Percentiles rank a stretch among this genome's conserved stretches.
phyloP scores from a whole-genome alignment of 2,797 vertebrate genomes.

The Lepus oiostolus region DNA sequence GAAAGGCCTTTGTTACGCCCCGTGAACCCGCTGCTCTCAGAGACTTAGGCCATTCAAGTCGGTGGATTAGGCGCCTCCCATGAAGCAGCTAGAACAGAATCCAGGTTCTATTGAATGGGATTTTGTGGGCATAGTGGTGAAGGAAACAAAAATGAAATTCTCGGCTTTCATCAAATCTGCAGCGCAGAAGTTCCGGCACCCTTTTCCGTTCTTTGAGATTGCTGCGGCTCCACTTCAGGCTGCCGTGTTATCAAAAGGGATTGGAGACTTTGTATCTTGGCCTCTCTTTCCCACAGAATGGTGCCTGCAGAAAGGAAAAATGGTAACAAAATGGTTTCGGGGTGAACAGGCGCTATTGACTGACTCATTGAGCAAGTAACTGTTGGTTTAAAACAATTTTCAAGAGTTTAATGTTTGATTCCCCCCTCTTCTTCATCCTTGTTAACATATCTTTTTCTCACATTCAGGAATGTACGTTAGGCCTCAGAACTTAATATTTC shows the following conservation, averaged over 20 bases:
- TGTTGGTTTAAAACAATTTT: background rate
- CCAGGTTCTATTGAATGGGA: background rate
- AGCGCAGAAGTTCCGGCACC: background rate
- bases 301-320: background rate
- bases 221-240: too few relatives aligned
- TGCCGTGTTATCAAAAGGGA: too few relatives aligned
- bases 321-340: background rate
- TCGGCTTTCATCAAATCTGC: background rate
- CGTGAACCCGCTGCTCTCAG: background rate
- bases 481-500: background rate
- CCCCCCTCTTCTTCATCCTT: background rate
- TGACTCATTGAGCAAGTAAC: background rate
- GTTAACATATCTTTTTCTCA: background rate
- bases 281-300: background rate
- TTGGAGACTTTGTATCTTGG: background rate
- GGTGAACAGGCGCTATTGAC: background rate
- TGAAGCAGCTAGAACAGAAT: background rate
- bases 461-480: background rate
- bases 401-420: background rate
- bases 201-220: background rate
- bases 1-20: background rate
- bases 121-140: background rate
- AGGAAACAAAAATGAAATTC: background rate
- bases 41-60: background rate
- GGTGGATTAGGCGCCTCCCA: background rate